Percentiles rank a stretch among this genome's conserved stretches.
Conservation (phyloP, 2,888 invertebrate species). For the Pteria penguin region DNA sequence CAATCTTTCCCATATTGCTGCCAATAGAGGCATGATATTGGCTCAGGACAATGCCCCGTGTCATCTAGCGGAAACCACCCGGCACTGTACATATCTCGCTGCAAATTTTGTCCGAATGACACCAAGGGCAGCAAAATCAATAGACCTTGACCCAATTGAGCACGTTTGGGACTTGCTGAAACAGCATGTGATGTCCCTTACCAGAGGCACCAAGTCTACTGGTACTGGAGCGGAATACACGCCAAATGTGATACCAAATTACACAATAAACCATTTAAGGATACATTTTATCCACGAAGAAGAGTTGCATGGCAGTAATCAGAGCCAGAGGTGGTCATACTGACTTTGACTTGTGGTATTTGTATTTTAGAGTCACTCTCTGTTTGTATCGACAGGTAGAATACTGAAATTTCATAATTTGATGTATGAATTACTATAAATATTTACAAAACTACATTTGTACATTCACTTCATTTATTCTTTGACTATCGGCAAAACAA, state of each 20-base stretch:
- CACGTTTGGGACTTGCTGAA: slow-evolving; percentile 32
- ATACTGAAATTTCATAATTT: no score
- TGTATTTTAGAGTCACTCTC: no score
- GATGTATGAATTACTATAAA: no score
- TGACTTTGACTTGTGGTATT: no score
- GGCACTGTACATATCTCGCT: no score
- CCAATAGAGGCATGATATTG: neutral
- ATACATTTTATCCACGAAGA: slow-evolving; percentile 28
- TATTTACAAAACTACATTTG: no score
- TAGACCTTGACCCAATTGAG: slow-evolving; percentile 30
- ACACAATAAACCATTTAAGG: no score
- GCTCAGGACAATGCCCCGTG: neutral
- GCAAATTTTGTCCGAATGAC: slow-evolving; percentile 16
- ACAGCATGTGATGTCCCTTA: neutral
- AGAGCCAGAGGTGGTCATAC: no score
- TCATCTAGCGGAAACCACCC: no score
- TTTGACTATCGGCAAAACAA: no score
- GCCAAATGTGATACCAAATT: slow-evolving; percentile 9
- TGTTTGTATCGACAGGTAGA: no score
- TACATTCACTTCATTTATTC: no score
- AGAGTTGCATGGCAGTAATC: slow-evolving; percentile 30
- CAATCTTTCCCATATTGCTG: neutral
- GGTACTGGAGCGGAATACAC: slow-evolving; percentile 11
- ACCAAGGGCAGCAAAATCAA: slow-evolving; percentile 30
- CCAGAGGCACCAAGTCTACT: slow-evolving; percentile 13